Conservation (phyloP, 2,113 vertebrate genomes). For the Cyprinus carpio region DNA sequence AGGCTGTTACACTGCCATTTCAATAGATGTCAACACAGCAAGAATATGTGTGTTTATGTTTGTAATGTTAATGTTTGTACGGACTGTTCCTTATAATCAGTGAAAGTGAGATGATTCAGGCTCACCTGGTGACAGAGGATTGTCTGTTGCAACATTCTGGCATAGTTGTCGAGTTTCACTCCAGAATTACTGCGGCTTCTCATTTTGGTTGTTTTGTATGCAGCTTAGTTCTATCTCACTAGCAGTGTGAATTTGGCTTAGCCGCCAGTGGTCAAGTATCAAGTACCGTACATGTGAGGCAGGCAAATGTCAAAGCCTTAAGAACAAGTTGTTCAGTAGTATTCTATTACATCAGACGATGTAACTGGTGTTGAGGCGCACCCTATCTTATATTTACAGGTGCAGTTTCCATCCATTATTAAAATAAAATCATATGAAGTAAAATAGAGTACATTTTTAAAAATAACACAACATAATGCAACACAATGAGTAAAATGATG, state of each 20-base stretch:
- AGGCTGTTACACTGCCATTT: not conserved
- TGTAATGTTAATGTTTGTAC: not conserved
- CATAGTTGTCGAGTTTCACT: conserved; percentile 81
- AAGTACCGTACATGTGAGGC: conserved; percentile 6
- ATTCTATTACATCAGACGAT: conserved; percentile 47
- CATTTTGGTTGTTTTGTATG: conserved; percentile 64
- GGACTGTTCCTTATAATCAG: not conserved
- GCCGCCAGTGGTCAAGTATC: conserved; percentile 21
- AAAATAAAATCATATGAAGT: not conserved
- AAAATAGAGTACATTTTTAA: not conserved
- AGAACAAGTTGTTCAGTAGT: not conserved
- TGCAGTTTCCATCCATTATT: not conserved
- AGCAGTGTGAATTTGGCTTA: not conserved
- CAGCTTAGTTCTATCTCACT: conserved; percentile 11
- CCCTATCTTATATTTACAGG: not conserved
- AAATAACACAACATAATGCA: not conserved
- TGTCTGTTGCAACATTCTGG: conserved; percentile 78
- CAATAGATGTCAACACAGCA: not conserved
- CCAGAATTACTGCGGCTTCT: conserved; percentile 85
- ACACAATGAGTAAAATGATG: not conserved
- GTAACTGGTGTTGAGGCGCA: not conserved
- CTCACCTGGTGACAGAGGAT: conserved; percentile 80
- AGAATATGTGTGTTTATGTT: not conserved
- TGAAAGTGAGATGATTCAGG: not conserved
- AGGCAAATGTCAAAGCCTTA: conserved; percentile 51